Evolutionary conservation across 2,797 vertebrate genomes (phyloP).

Genomic region (Macropus fuliginosus): DNA sequence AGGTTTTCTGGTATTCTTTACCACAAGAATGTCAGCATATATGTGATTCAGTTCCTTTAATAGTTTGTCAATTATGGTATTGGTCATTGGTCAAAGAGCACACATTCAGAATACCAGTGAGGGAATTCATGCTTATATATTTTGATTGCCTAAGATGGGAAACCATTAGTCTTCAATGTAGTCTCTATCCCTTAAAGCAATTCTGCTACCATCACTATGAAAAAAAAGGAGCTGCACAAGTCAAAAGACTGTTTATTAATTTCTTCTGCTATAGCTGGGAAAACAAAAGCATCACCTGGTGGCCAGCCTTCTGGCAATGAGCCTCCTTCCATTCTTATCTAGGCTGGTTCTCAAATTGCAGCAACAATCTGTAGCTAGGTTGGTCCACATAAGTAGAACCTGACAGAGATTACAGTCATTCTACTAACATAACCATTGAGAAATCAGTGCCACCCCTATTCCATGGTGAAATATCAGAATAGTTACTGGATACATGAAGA

Average conservation of each 20-base stretch:
- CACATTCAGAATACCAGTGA: background rate
- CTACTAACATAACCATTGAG: background rate
- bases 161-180: background rate
- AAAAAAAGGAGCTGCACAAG: background rate
- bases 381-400: background rate
- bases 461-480: background rate
- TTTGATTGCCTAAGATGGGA: background rate
- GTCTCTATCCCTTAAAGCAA: background rate
- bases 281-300: background rate
- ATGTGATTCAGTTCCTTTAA: background rate
- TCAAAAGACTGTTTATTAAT: background rate
- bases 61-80: background rate
- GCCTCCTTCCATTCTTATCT: background rate
- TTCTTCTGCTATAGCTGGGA: background rate
- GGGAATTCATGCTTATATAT: background rate
- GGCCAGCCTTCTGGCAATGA: background rate
- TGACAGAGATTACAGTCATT: background rate
- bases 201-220: background rate
- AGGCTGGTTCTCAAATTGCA: background rate
- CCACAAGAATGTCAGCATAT: background rate
- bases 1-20: background rate
- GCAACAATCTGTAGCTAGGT: background rate
- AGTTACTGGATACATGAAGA: background rate
- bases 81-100: background rate
- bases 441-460: background rate